Percentiles rank a stretch among this genome's conserved stretches.
Conservation (phyloP, 2,888 invertebrate species). For the Mythimna ferrago region DNA sequence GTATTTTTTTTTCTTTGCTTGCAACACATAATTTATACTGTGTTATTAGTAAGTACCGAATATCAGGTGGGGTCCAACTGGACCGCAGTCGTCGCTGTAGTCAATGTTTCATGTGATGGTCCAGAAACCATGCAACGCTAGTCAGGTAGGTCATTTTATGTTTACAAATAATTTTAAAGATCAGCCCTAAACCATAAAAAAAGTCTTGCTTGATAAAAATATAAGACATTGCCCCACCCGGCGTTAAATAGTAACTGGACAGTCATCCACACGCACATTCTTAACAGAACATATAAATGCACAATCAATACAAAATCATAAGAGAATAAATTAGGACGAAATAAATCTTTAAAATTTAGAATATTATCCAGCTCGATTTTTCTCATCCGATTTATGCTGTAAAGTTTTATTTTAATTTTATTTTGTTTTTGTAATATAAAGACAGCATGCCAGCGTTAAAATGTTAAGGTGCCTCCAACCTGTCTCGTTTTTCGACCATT, state of each 20-base stretch:
- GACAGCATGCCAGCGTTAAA: conserved; percentile 24
- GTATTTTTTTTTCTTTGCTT: conserved; percentile 66
- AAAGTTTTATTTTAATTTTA: no score
- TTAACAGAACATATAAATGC: conserved; percentile 50
- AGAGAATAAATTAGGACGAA: conserved; percentile 38
- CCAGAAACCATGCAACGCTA: conserved; percentile 20
- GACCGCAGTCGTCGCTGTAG: conserved; percentile 37
- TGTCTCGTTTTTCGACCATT: neutral
- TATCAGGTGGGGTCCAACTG: conserved; percentile 62
- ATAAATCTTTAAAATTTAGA: conserved; percentile 31
- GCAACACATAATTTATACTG: conserved; percentile 71
- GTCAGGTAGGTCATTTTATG: neutral
- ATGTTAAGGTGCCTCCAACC: conserved; percentile 18
- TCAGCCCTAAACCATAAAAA: conserved; percentile 8
- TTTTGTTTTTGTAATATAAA: no score
- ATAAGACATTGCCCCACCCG: neutral
- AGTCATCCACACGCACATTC: conserved; percentile 9
- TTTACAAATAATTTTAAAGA: conserved; percentile 17
- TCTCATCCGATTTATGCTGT: neutral
- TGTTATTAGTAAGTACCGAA: conserved; percentile 77
- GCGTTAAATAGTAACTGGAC: conserved; percentile 17
- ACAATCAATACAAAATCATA: conserved; percentile 45
- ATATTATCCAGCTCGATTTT: conserved; percentile 19
- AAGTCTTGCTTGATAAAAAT: conserved; percentile 12
- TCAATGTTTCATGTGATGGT: conserved; percentile 17